Conservation (phyloP, 1,140 invertebrate species). For the Monochamus saltuarius region DNA sequence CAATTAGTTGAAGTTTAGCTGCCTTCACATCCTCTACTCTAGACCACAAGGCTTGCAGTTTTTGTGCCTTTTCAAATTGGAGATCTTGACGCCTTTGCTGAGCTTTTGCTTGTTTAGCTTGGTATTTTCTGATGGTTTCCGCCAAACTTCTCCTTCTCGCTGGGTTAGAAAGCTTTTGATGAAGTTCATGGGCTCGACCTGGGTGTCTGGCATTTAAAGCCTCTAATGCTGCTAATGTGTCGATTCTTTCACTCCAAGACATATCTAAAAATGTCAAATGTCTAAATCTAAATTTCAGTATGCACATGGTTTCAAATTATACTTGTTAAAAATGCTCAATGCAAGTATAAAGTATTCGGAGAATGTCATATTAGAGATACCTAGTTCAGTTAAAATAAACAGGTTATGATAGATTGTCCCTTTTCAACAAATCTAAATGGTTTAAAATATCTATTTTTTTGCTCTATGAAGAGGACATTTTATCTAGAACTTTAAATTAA, state of each 20-base stretch:
- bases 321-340: too few relatives aligned
- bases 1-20: slow-evolving; percentile 82
- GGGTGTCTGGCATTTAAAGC: slow-evolving; percentile 81
- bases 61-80: slow-evolving; percentile 80
- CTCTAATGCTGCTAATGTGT: slow-evolving; percentile 73
- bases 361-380: too few relatives aligned
- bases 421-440: too few relatives aligned
- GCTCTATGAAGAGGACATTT: too few relatives aligned
- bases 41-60: slow-evolving; percentile 80
- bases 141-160: slow-evolving; percentile 79
- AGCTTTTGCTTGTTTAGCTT: slow-evolving; percentile 85
- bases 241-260: slow-evolving; percentile 77
- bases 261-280: slow-evolving; percentile 51
- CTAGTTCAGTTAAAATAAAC: too few relatives aligned
- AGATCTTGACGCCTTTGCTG: slow-evolving; percentile 76
- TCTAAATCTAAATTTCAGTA: too few relatives aligned
- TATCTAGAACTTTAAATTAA: too few relatives aligned
- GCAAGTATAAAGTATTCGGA: too few relatives aligned
- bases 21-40: slow-evolving; percentile 91
- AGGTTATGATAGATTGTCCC: too few relatives aligned
- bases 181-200: slow-evolving; percentile 84
- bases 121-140: slow-evolving; percentile 76
- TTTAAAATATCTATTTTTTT: too few relatives aligned
- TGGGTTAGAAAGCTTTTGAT: slow-evolving; percentile 91
- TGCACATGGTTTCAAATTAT: too few relatives aligned